These are phyloP conservation scores for Melozone crissalis DNA, from an alignment of 2,113 vertebrate genomes.

Conservation along the genomic window DNA sequence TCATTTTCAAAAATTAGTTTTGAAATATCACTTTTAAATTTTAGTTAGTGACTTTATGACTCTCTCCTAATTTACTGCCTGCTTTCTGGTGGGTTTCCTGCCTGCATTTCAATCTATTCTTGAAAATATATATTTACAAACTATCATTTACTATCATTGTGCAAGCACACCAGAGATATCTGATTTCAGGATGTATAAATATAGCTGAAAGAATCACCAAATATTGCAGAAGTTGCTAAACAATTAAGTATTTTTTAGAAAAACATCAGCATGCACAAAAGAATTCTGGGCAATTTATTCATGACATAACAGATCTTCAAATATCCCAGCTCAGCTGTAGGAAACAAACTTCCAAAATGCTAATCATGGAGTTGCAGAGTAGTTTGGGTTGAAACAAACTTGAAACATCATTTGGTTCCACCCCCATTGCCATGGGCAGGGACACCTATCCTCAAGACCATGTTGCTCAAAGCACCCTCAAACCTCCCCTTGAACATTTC, in stretches of 20 bases:
- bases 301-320: neutral
- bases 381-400: neutral
- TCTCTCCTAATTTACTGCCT: neutral
- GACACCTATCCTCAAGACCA: too few relatives aligned
- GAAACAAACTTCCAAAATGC: neutral
- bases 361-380: rapidly evolving
- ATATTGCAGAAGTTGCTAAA: neutral
- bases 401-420: neutral
- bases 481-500: neutral
- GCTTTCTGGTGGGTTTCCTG: neutral
- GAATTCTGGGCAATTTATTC: neutral
- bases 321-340: neutral
- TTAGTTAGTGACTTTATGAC: neutral
- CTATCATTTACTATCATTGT: neutral
- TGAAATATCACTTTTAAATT: neutral
- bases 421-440: too few relatives aligned
- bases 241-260: neutral
- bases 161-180: neutral
- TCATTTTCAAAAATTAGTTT: neutral
- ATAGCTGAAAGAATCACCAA: neutral
- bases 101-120: neutral
- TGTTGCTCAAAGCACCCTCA: too few relatives aligned
- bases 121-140: neutral
- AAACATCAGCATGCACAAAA: neutral
- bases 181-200: neutral